Evolutionary conservation across 2,797 vertebrate genomes (phyloP).

Genomic region (Eulemur mongoz): DNA sequence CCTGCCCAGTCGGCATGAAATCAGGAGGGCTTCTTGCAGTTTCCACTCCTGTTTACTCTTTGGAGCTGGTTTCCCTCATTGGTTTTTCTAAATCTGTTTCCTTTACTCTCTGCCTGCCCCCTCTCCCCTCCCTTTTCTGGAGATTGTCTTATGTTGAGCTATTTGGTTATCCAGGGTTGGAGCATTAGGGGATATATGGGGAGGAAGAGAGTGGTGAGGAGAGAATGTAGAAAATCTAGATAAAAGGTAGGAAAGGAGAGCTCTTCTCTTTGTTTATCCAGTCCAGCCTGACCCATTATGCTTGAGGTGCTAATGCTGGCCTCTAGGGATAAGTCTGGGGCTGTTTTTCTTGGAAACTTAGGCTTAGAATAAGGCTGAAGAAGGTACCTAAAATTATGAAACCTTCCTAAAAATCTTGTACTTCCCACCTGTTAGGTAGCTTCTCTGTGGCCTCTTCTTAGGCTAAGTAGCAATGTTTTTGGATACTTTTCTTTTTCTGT

Average conservation of each 20-base stretch:
- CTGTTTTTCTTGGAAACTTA: conserved; percentile 33
- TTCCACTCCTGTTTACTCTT: conserved; percentile 6
- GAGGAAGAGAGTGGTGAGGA: neutral
- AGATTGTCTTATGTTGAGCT: conserved; percentile 49
- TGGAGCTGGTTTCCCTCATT: conserved; percentile 47
- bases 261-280: conserved; percentile 22
- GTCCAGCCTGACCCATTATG: neutral
- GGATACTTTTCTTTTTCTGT: conserved; percentile 31
- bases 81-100: conserved; percentile 54
- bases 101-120: conserved; percentile 26
- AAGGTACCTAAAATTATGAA: conserved; percentile 21
- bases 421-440: conserved; percentile 35
- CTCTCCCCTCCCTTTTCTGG: neutral
- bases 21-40: conserved; percentile 48
- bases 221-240: conserved; percentile 44
- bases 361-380: conserved; percentile 6
- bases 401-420: conserved; percentile 7
- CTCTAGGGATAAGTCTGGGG: conserved; percentile 21
- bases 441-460: neutral
- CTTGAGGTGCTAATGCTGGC: conserved; percentile 61
- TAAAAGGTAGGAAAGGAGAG: conserved; percentile 18
- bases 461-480: conserved; percentile 39
- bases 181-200: neutral
- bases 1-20: conserved; percentile 32
- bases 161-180: conserved; percentile 29